Base-by-base conservation (phyloP, 2,888 invertebrate species). In the Dynastes grantii region DNA sequence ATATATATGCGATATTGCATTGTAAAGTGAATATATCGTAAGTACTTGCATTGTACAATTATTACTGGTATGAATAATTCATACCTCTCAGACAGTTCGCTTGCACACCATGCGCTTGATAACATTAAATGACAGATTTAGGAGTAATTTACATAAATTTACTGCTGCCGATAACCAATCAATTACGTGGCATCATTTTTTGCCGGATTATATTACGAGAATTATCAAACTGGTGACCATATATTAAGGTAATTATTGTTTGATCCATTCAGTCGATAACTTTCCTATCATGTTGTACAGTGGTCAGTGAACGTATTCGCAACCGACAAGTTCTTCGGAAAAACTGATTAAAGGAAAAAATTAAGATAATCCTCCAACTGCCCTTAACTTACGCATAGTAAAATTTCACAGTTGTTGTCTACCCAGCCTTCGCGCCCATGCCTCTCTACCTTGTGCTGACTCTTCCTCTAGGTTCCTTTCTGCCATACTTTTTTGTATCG, bases 101-200 rank as follows among this genome's bases (percentile, higher is more conserved):
- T 65, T 65, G 37, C 40, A 13, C 40, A 45, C 67, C 37, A 27
- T 45, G 27, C 45, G 45, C 16, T 22, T 68, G 67, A 68, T 68
- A 49, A 68, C 45, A 27, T 22, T 49, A 68, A 68, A 49, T n/a
- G 65, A 1, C 67, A 68, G 49, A 49, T 68, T 68, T 68, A 27
- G 45, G 49, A 68, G 27, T 51, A 68, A 68, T 68, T 68, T 68
- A 68, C 67, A 68, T 49, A 68, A 68, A 49, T 68, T 68, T 68
- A 68, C 51, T 68, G 37, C 49, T 68, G 49, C 67, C 49, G 67
- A 49, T 68, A 68, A 11, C 45, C 67, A 9, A 27, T 49, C 67
- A 49, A 45, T 49, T 68, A 45, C 29, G 8, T 9, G 2, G 27
- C 27, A 49, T 49, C 11, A 68, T 49, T 68, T 67, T 68, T 68